Evolutionary conservation across 2,888 invertebrate genomes (phyloP).

Genomic region (Synanthedon formicaeformis): DNA sequence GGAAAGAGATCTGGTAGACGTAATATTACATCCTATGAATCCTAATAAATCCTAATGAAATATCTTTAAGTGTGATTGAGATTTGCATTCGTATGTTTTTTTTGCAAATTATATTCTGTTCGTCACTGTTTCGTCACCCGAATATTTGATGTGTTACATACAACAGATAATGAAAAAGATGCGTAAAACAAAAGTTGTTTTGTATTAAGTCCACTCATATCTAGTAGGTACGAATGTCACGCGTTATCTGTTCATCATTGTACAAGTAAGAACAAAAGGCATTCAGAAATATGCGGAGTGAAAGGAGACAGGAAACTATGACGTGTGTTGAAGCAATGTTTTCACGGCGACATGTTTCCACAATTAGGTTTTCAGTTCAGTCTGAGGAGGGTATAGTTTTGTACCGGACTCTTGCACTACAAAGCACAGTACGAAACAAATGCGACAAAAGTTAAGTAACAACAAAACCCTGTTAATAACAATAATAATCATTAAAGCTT

Average conservation of each 20-base stretch:
- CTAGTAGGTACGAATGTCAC: neutral
- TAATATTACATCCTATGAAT: too few relatives aligned
- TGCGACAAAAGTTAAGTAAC: constrained; percentile 23
- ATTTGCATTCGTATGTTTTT: too few relatives aligned
- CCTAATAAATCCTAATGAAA: too few relatives aligned
- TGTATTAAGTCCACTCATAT: neutral
- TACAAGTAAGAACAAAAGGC: constrained; percentile 61
- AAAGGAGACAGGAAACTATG: constrained; percentile 44
- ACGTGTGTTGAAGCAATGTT: constrained; percentile 58
- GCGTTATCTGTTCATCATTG: constrained; percentile 20
- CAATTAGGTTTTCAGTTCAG: constrained; percentile 57
- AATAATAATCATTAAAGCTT: constrained; percentile 10
- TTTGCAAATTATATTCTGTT: too few relatives aligned
- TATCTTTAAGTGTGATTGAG: too few relatives aligned
- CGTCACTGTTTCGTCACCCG: too few relatives aligned
- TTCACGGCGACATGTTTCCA: constrained; percentile 25
- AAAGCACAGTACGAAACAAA: constrained; percentile 35
- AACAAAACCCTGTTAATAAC: neutral
- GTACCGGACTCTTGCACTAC: constrained; percentile 30
- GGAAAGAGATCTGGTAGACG: too few relatives aligned
- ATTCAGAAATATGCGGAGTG: constrained; percentile 55
- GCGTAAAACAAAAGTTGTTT: too few relatives aligned
- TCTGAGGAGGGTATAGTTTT: constrained; percentile 56
- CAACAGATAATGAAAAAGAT: too few relatives aligned
- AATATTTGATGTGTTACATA: too few relatives aligned